phyloP scores from a whole-genome alignment of 2,888 invertebrate species.

The Papilio gigon region DNA sequence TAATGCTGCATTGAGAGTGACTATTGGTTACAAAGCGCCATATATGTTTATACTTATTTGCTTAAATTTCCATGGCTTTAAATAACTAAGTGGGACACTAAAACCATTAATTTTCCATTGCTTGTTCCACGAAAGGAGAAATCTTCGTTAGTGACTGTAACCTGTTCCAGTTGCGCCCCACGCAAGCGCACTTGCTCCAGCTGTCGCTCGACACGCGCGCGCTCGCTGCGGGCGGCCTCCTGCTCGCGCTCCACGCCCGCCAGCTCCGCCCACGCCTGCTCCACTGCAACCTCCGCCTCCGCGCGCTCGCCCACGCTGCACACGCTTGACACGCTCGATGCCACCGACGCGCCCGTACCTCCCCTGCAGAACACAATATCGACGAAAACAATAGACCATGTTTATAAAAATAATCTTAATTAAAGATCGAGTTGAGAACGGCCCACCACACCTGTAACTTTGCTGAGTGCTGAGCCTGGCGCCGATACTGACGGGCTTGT shows the following conservation, averaged over 20 bases:
- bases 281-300: slow-evolving; percentile 86
- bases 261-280: slow-evolving; percentile 92
- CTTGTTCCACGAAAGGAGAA: no score
- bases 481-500: slow-evolving; percentile 83
- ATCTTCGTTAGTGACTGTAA: slow-evolving; percentile 57
- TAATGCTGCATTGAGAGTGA: no score
- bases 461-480: slow-evolving; percentile 84
- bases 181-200: slow-evolving; percentile 89
- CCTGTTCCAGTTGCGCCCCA: slow-evolving; percentile 92
- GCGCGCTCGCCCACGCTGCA: slow-evolving; percentile 68
- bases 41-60: no score
- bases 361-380: slow-evolving; percentile 40
- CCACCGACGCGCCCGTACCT: slow-evolving; percentile 55
- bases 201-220: slow-evolving; percentile 90
- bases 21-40: no score
- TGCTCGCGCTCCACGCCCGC: slow-evolving; percentile 93
- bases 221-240: slow-evolving; percentile 88
- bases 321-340: slow-evolving; percentile 50
- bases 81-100: no score
- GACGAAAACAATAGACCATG: no score
- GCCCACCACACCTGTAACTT: slow-evolving; percentile 79
- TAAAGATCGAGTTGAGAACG: no score
- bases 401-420: no score
- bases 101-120: no score
- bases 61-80: no score